Evolutionary conservation across 2,888 invertebrate species (phyloP), one percentile per base, ranked within the genome.

Genomic region (Ellobium chinense): DNA sequence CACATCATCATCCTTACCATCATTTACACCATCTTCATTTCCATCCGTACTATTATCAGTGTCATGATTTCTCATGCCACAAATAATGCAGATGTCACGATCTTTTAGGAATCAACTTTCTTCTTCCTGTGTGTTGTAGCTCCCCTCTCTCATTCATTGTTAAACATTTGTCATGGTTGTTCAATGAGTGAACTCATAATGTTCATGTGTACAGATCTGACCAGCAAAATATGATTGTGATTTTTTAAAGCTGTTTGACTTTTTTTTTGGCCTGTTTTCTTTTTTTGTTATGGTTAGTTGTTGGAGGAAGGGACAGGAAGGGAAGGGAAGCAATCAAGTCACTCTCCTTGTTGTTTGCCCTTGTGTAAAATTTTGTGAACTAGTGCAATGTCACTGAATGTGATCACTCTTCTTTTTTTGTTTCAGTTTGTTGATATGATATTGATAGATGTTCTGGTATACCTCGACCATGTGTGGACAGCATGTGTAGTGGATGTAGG

Each of bases 41-140:
- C n/a, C n/a, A n/a, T n/a, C n/a, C n/a, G n/a, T n/a, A n/a, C n/a
- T n/a, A n/a, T n/a, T n/a, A n/a, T n/a, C n/a, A n/a, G n/a, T n/a
- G n/a, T n/a, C n/a, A n/a, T n/a, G n/a, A n/a, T n/a, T n/a, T n/a
- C n/a, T n/a, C n/a, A n/a, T n/a, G n/a, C n/a, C n/a, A n/a, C n/a
- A n/a, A n/a, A n/a, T n/a, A n/a, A n/a, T n/a, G n/a, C n/a, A n/a
- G n/a, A n/a, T n/a, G n/a, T n/a, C n/a, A n/a, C n/a, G n/a, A n/a
- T n/a, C n/a, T n/a, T n/a, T n/a, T n/a, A n/a, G n/a, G n/a, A n/a
- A n/a, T n/a, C n/a, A n/a, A n/a, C n/a, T 60, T 60, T n/a, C 60
- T 60, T 60, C 60, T 60, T n/a, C 60, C 60, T 60, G 14, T 18
- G 60, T 60, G 60, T 60, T 60, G 60, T 60, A 54, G 54, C 60